Evolutionary conservation across 2,113 vertebrate genomes (phyloP).

Genomic region (Corythoichthys haematopterus): DNA sequence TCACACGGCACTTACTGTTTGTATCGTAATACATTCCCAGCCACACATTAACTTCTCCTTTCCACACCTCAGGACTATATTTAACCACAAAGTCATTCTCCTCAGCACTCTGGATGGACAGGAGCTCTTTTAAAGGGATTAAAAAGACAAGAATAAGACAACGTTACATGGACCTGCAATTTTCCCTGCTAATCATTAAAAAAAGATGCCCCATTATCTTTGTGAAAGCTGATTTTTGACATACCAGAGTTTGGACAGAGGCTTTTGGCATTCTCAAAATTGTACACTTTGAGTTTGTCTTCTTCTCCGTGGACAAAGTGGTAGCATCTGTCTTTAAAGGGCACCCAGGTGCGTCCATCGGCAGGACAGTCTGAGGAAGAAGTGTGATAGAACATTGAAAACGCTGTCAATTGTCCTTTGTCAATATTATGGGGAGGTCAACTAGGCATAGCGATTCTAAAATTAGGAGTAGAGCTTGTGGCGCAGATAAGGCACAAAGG

Average conservation of each 20-base stretch:
- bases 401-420: background rate
- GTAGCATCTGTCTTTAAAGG: conserved; percentile 63
- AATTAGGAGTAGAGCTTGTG: too few relatives aligned
- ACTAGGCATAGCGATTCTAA: background rate
- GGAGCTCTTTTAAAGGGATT: conserved; percentile 53
- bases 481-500: too few relatives aligned
- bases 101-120: conserved; percentile 59
- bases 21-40: conserved; percentile 70
- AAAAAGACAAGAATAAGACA: background rate
- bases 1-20: conserved; percentile 56
- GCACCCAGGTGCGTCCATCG: conserved; percentile 73
- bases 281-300: conserved; percentile 65
- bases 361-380: conserved; percentile 67
- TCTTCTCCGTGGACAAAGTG: conserved; percentile 73
- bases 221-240: background rate
- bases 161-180: background rate
- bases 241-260: conserved; percentile 62
- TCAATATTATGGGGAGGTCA: too few relatives aligned
- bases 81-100: conserved; percentile 67
- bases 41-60: conserved; percentile 64
- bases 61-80: conserved; percentile 69
- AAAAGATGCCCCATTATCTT: background rate
- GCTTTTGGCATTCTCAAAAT: conserved; percentile 48
- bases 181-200: background rate
- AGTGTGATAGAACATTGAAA: background rate